Base-by-base conservation (phyloP, 2,113 vertebrate species). In the Aegithalos caudatus region DNA sequence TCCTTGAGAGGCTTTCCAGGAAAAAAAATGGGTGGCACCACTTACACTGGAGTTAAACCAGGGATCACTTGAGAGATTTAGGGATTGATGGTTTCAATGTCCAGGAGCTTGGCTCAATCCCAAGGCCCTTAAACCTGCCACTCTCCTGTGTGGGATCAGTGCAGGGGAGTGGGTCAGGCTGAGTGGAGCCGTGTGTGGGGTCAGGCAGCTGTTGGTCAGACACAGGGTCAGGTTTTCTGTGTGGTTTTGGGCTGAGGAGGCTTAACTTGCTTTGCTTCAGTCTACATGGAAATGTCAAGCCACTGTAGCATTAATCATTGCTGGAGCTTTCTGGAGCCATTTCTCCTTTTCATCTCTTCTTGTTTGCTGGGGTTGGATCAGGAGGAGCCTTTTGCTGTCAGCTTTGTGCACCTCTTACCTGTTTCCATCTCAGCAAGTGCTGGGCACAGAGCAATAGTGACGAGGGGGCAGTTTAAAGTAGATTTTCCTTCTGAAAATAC, bases 101-200 rank as follows among this genome's bases (percentile, higher is more conserved):
- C 22, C 10, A 48, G 13, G 62, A 83, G 62, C 29, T 28, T 44
- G 62, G 45, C 9, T 94, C 7, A 14, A 22, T 65, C 14, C 6
- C 4, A 11, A 71, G n/a, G 15, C 65, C 65, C 33, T 84, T 70
- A 71, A 73, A 33, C 35, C 40, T 95, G 31, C 21, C 13, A 1
- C 27, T 10, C 11, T 42, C 21, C 37, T 2, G 1, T 9, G 45
- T 47, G 45, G 19, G 38, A 12, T 58, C 20, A 12, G 70, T 7
- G 76, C 27, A 53, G 37, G 51, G 24, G 37, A 62, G 47, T 1
- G 6, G 77, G 12, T 44, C 53, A 45, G 60, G 38, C 47, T 62
- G 58, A 0, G 8, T 65, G 40, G 28, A 64, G 25, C 24, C 11
- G 0, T 3, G 9, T 1, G 1, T 20, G 33, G 54, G 38, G 16